A percentile compares a stretch with the other conserved stretches of the same genome.
Conservation (phyloP, 1,140 invertebrate species). For the Colletes latitarsis region DNA sequence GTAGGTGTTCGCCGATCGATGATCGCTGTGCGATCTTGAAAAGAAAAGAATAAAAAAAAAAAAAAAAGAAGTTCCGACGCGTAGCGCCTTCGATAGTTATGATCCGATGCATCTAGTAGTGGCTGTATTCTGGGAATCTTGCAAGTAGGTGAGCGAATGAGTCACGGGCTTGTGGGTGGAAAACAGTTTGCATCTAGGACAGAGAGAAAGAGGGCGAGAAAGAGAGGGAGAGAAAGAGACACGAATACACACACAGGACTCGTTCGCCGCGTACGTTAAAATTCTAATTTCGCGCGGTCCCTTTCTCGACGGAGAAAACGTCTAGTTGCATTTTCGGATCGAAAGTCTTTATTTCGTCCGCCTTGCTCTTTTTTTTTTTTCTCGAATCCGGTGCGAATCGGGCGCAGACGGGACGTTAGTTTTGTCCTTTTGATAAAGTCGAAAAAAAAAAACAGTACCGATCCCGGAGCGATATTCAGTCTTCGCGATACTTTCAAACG, state of each 20-base stretch:
- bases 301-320: background rate
- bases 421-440: too few relatives aligned
- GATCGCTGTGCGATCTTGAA: constrained; percentile 43
- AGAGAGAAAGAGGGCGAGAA: background rate
- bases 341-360: background rate
- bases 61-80: background rate
- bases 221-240: too few relatives aligned
- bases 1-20: constrained; percentile 29
- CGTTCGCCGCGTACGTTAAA: background rate
- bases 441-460: too few relatives aligned
- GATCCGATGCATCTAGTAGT: background rate
- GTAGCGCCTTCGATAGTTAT: background rate
- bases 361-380: background rate
- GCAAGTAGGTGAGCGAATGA: constrained; percentile 7
- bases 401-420: too few relatives aligned
- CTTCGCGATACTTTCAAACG: background rate
- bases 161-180: constrained; percentile 25
- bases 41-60: background rate
- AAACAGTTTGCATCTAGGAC: background rate
- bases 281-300: background rate
- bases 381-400: background rate
- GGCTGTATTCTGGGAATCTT: constrained; percentile 7
- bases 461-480: too few relatives aligned
- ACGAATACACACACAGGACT: too few relatives aligned
- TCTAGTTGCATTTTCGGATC: background rate